These are phyloP conservation scores for Cephus runcator DNA, from an alignment of 2,888 invertebrate species.

Conservation along the genomic window DNA sequence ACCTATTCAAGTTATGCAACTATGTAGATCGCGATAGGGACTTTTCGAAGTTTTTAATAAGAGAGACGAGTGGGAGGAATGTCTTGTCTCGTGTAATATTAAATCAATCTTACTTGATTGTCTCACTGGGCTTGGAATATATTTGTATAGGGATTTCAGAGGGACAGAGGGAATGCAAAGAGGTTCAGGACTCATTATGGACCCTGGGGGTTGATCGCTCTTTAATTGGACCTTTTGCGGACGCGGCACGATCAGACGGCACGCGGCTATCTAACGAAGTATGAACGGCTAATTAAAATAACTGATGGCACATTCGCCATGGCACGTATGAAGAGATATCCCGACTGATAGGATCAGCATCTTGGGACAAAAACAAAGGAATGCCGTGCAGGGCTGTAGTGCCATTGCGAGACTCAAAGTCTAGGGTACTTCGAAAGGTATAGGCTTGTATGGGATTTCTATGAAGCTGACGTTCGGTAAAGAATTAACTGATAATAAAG, in stretches of 20 bases:
- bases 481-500: no score
- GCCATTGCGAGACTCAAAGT: background rate
- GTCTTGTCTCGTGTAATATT: no score
- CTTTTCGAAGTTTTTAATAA: no score
- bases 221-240: conserved; percentile 30
- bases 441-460: background rate
- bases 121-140: no score
- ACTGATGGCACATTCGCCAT: conserved; percentile 22
- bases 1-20: conserved; percentile 50
- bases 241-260: conserved; percentile 29
- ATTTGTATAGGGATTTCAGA: no score
- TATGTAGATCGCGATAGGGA: conserved; percentile 48
- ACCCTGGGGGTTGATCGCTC: conserved; percentile 26
- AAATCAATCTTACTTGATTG: background rate
- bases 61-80: no score
- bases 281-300: conserved; percentile 35
- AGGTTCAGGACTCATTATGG: no score
- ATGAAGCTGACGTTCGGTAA: no score
- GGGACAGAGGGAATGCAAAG: no score
- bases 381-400: conserved; percentile 12
- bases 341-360: conserved; percentile 13
- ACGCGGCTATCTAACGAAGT: conserved; percentile 22
- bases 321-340: conserved; percentile 13
- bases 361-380: conserved; percentile 15
- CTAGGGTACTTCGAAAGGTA: background rate